A percentile compares a stretch with the other conserved stretches of the same genome.
These are phyloP conservation scores for Lepidurus packardi DNA, from an alignment of 1,140 invertebrate genomes.

Conservation along the genomic window DNA sequence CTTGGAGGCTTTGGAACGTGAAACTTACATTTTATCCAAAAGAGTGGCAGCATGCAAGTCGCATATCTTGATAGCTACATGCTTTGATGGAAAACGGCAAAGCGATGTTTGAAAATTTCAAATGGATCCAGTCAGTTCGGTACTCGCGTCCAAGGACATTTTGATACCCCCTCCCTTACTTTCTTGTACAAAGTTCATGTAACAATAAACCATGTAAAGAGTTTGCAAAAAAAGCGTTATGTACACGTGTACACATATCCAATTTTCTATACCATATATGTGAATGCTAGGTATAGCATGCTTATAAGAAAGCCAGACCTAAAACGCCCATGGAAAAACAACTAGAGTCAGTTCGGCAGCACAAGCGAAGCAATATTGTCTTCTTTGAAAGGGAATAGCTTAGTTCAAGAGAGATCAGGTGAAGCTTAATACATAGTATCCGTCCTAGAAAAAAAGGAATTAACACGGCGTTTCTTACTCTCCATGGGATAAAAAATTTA, in stretches of 20 bases:
- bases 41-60: constrained; percentile 54
- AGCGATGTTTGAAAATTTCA: constrained; percentile 1
- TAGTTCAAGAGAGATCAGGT: neutral
- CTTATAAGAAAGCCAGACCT: neutral
- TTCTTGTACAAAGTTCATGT: constrained; percentile 16
- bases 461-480: neutral
- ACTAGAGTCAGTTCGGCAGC: neutral
- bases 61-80: constrained; percentile 51
- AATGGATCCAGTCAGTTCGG: neutral
- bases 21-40: constrained; percentile 52
- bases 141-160: neutral
- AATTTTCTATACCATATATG: too few species aligned
- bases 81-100: constrained; percentile 45
- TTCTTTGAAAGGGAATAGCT: neutral
- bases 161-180: neutral
- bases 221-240: neutral
- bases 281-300: too few species aligned
- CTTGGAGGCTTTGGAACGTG: constrained; percentile 51
- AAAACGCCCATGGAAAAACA: neutral
- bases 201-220: constrained; percentile 16
- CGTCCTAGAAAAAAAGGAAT: neutral
- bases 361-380: neutral
- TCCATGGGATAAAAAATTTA: neutral
- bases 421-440: neutral
- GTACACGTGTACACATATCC: neutral